A percentile compares a stretch with the other conserved stretches of the same genome.
Conservation (phyloP, 2,888 invertebrate species). For the Drosophila nr. fundita region DNA sequence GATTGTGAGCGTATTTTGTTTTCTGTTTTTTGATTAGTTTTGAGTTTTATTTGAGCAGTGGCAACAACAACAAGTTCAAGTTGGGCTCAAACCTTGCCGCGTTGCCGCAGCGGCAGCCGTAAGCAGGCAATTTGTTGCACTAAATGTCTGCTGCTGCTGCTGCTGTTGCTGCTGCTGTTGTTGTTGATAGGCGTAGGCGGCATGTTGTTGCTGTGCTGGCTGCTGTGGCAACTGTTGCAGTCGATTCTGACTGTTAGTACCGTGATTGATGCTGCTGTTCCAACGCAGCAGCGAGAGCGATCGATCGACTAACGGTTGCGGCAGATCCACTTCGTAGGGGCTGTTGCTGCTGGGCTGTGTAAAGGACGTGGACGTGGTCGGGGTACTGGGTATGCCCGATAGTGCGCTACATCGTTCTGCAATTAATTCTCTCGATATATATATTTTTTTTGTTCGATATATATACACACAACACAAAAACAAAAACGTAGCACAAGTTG, state of each 20-base stretch:
- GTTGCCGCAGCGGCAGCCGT: conserved; percentile 85
- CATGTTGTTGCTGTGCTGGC: conserved; percentile 60
- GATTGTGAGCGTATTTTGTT: conserved; percentile 59
- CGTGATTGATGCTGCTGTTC: conserved; percentile 74
- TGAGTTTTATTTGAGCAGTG: conserved; percentile 24
- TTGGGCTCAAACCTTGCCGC: conserved; percentile 86
- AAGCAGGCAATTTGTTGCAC: conserved; percentile 70
- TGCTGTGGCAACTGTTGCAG: conserved; percentile 59
- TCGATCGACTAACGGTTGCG: conserved; percentile 89
- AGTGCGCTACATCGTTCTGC: conserved; percentile 90
- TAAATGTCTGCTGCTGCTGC: conserved; percentile 46
- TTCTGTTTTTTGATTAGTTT: conserved; percentile 33
- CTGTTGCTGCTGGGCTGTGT: conserved; percentile 86
- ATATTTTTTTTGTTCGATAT: conserved; percentile 23
- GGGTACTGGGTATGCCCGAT: conserved; percentile 85
- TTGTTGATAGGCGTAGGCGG: conserved; percentile 22
- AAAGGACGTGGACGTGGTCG: conserved; percentile 84
- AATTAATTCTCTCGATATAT: conserved; percentile 81
- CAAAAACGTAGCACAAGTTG: conserved; percentile 14
- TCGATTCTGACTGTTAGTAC: conserved; percentile 75
- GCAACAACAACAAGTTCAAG: conserved; percentile 61
- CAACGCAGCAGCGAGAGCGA: conserved; percentile 87
- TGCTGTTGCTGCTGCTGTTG: conserved; percentile 52
- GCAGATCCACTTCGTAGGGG: conserved; percentile 88
- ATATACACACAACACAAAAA: conserved; percentile 63